Evolutionary conservation across 2,113 vertebrate species (phyloP).

Genomic region (Glaucidium brasilianum): DNA sequence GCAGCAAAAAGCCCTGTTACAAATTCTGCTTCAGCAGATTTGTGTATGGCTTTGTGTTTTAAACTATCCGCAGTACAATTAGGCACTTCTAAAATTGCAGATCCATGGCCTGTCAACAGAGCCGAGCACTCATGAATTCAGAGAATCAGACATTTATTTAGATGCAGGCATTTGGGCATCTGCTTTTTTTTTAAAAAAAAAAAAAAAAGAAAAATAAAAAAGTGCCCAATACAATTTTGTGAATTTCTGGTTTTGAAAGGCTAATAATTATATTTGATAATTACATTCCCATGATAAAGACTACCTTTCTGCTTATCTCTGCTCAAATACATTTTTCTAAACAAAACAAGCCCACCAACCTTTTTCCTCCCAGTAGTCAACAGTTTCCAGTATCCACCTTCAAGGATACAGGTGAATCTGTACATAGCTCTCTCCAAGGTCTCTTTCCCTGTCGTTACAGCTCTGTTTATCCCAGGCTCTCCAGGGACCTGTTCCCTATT

Average conservation of each 20-base stretch:
- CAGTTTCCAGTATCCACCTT: background rate
- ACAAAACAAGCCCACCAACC: background rate
- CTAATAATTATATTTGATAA: background rate
- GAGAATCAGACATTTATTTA: background rate
- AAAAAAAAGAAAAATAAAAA: too few species aligned
- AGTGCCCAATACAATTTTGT: background rate
- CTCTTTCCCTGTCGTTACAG: background rate
- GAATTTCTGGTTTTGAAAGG: background rate
- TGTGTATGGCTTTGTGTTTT: background rate
- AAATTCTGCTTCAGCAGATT: constrained; percentile 17
- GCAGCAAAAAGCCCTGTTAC: background rate
- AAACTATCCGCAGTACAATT: background rate
- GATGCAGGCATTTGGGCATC: background rate
- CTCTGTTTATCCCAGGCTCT: background rate
- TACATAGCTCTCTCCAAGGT: background rate
- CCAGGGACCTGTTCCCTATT: background rate
- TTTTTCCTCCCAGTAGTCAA: background rate
- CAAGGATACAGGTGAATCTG: background rate
- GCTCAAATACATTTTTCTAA: background rate
- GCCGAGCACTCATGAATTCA: background rate
- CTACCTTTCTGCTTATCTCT: background rate
- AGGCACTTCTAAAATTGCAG: background rate
- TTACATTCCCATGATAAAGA: background rate
- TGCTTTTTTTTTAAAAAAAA: background rate
- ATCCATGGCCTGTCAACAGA: background rate